Evolutionary conservation across 2,888 invertebrate species (phyloP).

Genomic region (Harpalus rufipes): DNA sequence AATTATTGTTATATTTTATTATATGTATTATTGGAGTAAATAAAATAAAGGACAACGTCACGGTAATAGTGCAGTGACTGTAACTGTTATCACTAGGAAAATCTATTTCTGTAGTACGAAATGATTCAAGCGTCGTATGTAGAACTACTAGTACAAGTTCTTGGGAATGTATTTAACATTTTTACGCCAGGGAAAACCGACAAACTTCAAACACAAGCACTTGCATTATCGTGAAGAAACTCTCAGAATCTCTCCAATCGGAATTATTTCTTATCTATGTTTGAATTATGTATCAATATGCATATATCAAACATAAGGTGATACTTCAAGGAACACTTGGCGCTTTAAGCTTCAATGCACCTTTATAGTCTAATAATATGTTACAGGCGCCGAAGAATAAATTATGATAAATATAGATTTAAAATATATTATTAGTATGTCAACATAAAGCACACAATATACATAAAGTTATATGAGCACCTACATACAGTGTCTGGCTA

Average conservation of each 20-base stretch:
- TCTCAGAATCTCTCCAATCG: slow-evolving; percentile 12
- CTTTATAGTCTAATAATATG: background rate
- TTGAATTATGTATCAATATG: slow-evolving; percentile 49
- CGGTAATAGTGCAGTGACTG: no score
- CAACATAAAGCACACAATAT: no score
- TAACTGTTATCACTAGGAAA: slow-evolving; percentile 7
- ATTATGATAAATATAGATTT: no score
- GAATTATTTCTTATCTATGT: slow-evolving; percentile 42
- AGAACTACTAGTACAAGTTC: slow-evolving; percentile 14
- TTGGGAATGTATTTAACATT: slow-evolving; percentile 21
- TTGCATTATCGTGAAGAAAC: slow-evolving; percentile 17
- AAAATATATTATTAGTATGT: background rate
- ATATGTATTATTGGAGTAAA: no score
- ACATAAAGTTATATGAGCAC: no score
- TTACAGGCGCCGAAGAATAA: background rate
- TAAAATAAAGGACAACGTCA: no score
- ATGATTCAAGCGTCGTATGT: slow-evolving; percentile 9
- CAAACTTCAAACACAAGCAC: slow-evolving; percentile 29
- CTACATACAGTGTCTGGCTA: no score
- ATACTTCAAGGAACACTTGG: slow-evolving; percentile 6
- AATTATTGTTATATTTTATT: no score
- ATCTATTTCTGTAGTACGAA: background rate
- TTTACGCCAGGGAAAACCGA: slow-evolving; percentile 19
- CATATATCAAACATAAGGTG: slow-evolving; percentile 35
- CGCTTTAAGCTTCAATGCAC: background rate